phyloP scores from a whole-genome alignment of 2,113 vertebrate genomes.

The Numenius arquata region DNA sequence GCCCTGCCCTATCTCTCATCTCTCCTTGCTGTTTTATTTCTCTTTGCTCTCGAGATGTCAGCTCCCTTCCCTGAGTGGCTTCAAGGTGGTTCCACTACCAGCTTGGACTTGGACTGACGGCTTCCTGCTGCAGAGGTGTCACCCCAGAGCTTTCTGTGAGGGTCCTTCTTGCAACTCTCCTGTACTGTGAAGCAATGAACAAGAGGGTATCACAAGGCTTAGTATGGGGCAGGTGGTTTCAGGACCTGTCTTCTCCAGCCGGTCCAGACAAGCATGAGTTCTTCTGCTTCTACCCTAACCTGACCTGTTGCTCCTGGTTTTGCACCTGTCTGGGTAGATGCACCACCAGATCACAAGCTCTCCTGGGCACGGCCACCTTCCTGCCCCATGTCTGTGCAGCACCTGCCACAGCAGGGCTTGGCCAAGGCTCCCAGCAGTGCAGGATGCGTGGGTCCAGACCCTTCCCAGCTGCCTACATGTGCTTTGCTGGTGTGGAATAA shows the following conservation, averaged over 20 bases:
- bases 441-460: not conserved
- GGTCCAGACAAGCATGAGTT: not conserved
- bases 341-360: not conserved
- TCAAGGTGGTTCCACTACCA: not conserved
- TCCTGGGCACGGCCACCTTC: not conserved
- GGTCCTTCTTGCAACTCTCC: not conserved
- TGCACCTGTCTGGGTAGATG: not conserved
- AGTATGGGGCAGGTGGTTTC: not conserved
- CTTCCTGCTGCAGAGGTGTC: not conserved
- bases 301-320: not conserved
- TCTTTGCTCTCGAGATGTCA: not conserved
- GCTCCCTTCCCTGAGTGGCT: not conserved
- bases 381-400: not conserved
- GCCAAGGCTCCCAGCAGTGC: not conserved
- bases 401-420: accelerated
- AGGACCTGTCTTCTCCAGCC: not conserved
- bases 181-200: not conserved
- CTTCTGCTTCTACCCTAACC: not conserved
- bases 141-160: not conserved
- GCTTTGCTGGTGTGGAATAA: not conserved
- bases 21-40: not conserved
- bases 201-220: not conserved
- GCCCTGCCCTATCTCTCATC: conserved; percentile 57
- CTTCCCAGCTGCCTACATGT: not conserved
- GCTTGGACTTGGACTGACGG: not conserved